phyloP scores from a whole-genome alignment of 2,888 invertebrate species.

The Melieria crassipennis region DNA sequence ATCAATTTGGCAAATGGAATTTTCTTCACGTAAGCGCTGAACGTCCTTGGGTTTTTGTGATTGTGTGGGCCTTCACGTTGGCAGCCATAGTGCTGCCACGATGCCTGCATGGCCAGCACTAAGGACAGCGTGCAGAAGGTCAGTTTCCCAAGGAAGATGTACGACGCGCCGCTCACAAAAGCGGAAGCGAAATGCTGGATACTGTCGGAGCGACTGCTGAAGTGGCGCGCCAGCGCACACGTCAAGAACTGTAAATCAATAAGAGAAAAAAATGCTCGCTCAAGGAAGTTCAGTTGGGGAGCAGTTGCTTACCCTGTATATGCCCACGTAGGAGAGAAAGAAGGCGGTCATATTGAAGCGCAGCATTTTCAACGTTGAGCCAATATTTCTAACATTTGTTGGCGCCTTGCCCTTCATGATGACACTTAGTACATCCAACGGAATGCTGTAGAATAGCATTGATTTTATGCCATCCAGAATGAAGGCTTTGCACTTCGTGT shows the following conservation, averaged over 20 bases:
- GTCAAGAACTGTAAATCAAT: constrained; percentile 35
- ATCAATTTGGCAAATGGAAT: constrained; percentile 35
- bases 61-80: neutral
- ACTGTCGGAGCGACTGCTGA: constrained; percentile 22
- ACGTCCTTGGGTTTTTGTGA: constrained; percentile 8
- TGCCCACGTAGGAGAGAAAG: constrained; percentile 51
- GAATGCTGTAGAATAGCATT: constrained; percentile 48
- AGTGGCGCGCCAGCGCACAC: constrained; percentile 36
- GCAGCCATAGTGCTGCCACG: constrained; percentile 39
- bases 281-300: neutral
- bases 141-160: constrained; percentile 27
- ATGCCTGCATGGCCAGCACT: constrained; percentile 34
- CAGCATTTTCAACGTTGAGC: constrained; percentile 30
- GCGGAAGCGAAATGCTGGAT: constrained; percentile 38
- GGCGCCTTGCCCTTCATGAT: constrained; percentile 37
- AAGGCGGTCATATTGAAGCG: constrained; percentile 46
- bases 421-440: constrained; percentile 49
- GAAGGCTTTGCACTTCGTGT: constrained; percentile 36
- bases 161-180: constrained; percentile 41
- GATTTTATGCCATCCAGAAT: constrained; percentile 48
- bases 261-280: neutral
- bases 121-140: constrained; percentile 35
- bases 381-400: neutral
- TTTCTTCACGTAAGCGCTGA: constrained; percentile 25
- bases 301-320: constrained; percentile 53